phyloP scores from a whole-genome alignment of 2,888 invertebrate genomes.

The Cheilosia vernalis region DNA sequence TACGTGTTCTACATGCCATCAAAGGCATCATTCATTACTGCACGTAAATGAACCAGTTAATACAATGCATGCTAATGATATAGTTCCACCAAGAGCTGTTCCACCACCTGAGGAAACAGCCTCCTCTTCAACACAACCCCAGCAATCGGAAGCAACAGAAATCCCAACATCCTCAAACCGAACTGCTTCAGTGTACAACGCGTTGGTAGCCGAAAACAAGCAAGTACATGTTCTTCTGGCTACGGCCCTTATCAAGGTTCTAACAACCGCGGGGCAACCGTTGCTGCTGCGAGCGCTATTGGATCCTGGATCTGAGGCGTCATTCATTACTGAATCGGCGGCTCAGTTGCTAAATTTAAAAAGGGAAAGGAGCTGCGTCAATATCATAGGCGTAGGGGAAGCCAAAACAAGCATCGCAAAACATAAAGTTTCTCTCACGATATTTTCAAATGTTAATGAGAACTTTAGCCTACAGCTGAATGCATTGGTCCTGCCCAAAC shows the following conservation, averaged over 20 bases:
- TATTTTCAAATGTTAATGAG: constrained; percentile 1
- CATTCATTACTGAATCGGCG: neutral
- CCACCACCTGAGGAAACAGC: constrained; percentile 7
- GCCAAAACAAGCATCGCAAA: neutral
- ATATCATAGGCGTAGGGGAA: neutral
- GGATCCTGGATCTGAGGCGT: constrained; percentile 19
- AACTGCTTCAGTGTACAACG: constrained; percentile 14
- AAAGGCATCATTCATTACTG: neutral
- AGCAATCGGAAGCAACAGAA: neutral
- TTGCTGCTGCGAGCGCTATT: constrained; percentile 20
- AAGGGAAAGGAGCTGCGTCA: neutral
- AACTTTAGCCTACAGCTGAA: neutral
- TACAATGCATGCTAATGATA: constrained; percentile 1
- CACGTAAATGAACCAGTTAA: constrained; percentile 2
- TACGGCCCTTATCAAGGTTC: neutral
- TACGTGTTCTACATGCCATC: neutral
- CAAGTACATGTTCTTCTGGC: constrained; percentile 4
- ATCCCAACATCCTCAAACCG: neutral
- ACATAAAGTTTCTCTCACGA: neutral
- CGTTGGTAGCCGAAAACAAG: constrained; percentile 23
- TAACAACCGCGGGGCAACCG: neutral
- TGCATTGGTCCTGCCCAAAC: constrained; percentile 4
- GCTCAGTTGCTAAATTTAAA: no score
- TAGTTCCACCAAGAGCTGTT: neutral
- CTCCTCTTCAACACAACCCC: neutral